Evolutionary conservation across 2,797 vertebrate species (phyloP).

Genomic region (Microcaecilia unicolor): DNA sequence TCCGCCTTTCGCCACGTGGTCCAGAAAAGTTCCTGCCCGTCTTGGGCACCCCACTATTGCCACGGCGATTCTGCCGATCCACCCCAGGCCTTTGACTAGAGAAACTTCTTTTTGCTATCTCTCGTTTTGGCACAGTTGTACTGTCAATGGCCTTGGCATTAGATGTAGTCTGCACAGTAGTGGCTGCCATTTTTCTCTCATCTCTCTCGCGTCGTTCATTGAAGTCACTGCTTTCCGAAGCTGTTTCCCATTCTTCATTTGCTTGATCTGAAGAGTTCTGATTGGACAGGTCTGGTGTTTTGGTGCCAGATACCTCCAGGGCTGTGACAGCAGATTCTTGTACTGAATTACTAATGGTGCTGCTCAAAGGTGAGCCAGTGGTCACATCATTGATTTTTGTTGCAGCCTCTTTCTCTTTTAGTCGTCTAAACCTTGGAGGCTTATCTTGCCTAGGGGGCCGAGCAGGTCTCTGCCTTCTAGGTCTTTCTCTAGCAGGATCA

Average conservation of each 20-base stretch:
- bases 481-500: constrained; percentile 77
- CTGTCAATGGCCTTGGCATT: constrained; percentile 51
- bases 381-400: constrained; percentile 47
- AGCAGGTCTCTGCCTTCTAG: constrained; percentile 82
- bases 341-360: constrained; percentile 29
- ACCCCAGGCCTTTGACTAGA: constrained; percentile 85
- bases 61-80: constrained; percentile 84
- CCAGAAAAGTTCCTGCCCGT: constrained; percentile 79
- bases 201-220: constrained; percentile 92
- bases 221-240: constrained; percentile 97
- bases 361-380: constrained; percentile 27
- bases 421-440: constrained; percentile 85
- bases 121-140: constrained; percentile 64
- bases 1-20: constrained; percentile 80
- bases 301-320: constrained; percentile 75
- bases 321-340: constrained; percentile 42
- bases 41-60: constrained; percentile 77
- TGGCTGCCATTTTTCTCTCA: constrained; percentile 75
- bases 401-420: constrained; percentile 82
- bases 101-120: constrained; percentile 88
- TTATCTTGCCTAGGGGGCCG: constrained; percentile 94
- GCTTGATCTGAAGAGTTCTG: constrained; percentile 98
- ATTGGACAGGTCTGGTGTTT: constrained; percentile 94
- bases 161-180: constrained; percentile 47
- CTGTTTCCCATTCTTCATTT: constrained; percentile 97